phyloP scores from a whole-genome alignment of 2,797 vertebrate species.

The Stomatorhinus walkeri region DNA sequence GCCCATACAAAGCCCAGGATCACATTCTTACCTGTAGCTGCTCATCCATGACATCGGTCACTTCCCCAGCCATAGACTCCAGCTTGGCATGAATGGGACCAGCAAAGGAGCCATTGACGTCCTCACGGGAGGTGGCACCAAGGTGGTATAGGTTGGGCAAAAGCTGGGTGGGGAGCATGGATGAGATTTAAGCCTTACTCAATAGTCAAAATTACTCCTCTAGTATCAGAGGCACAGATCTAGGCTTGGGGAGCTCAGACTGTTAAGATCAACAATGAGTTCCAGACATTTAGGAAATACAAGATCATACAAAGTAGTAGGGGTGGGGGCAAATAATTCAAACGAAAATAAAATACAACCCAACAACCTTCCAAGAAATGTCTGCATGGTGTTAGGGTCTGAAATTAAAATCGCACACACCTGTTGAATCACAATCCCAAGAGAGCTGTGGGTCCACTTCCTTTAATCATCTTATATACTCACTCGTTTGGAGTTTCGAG shows the following conservation, averaged over 20 bases:
- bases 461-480: conserved; percentile 30
- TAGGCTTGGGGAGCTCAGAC: not conserved
- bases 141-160: conserved; percentile 87
- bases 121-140: conserved; percentile 45
- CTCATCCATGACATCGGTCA: conserved; percentile 81
- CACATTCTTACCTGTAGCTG: conserved; percentile 76
- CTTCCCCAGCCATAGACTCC: conserved; percentile 84
- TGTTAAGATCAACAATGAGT: not conserved
- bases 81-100: conserved; percentile 82
- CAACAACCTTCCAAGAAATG: not conserved
- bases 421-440: not conserved
- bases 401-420: not conserved
- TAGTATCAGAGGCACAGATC: not conserved
- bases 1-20: not conserved
- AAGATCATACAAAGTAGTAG: not conserved
- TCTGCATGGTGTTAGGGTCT: not conserved
- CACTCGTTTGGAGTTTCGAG: conserved; percentile 89
- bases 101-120: conserved; percentile 53
- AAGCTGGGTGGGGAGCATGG: conserved; percentile 55
- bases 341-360: not conserved
- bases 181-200: not conserved
- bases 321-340: not conserved
- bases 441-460: too few relatives aligned
- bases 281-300: not conserved
- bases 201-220: not conserved